Conservation (phyloP, 2,888 invertebrate species). For the Hedya salicella region DNA sequence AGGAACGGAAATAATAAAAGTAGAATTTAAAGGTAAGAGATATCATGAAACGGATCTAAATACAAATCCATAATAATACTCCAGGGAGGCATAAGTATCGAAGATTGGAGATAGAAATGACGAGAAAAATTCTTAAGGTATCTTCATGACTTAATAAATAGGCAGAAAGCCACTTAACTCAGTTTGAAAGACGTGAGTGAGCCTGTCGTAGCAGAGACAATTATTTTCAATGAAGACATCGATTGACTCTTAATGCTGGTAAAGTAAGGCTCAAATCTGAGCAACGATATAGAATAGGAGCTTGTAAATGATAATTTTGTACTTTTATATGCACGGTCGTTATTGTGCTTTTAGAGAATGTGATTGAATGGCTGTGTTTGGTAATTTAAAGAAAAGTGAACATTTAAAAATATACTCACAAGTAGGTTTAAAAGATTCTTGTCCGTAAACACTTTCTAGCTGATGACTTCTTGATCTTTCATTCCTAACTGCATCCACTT, state of each 20-base stretch:
- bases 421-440: conserved; percentile 13
- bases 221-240: conserved; percentile 18
- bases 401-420: conserved; percentile 29
- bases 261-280: conserved; percentile 21
- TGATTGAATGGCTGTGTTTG: conserved; percentile 37
- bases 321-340: conserved; percentile 32
- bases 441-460: conserved; percentile 30
- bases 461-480: conserved; percentile 40
- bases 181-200: conserved; percentile 49
- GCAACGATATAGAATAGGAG: neutral
- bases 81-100: conserved; percentile 40
- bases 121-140: conserved; percentile 42
- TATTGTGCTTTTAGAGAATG: conserved; percentile 44
- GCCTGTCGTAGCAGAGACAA: conserved; percentile 33
- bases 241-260: conserved; percentile 8
- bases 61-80: conserved; percentile 41
- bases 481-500: conserved; percentile 22
- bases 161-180: conserved; percentile 53
- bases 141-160: conserved; percentile 55
- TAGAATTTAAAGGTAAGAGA: conserved; percentile 12
- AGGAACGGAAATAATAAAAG: conserved; percentile 7
- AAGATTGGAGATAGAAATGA: conserved; percentile 40
- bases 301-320: conserved; percentile 40
- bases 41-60: conserved; percentile 27
- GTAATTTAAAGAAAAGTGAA: conserved; percentile 37